phyloP scores from a whole-genome alignment of 2,888 invertebrate genomes.

The Cheilosia soror region DNA sequence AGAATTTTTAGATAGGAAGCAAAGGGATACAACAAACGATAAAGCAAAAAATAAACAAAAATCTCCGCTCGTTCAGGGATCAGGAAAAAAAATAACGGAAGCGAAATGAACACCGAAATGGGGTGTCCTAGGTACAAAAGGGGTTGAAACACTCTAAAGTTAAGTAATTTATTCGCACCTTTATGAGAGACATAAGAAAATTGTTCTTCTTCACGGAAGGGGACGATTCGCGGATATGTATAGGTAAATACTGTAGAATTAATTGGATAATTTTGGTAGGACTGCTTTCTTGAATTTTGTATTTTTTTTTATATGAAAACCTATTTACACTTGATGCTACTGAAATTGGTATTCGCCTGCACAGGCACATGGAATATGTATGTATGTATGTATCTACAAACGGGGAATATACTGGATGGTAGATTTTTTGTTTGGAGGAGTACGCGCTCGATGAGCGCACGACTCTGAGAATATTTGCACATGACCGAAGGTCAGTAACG shows the following conservation, averaged over 20 bases:
- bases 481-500: conserved; percentile 68
- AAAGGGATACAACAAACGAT: conserved; percentile 48
- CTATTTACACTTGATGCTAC: conserved; percentile 7
- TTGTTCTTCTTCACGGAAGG: not conserved
- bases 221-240: not conserved
- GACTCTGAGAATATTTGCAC: conserved; percentile 28
- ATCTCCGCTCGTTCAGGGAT: not conserved
- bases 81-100: not conserved
- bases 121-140: conserved; percentile 38
- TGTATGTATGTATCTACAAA: not conserved
- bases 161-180: conserved; percentile 66
- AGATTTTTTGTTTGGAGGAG: conserved; percentile 10
- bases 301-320: conserved; percentile 5
- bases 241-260: not conserved
- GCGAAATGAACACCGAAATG: conserved; percentile 20
- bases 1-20: conserved; percentile 12
- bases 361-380: not conserved
- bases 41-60: conserved; percentile 32
- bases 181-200: conserved; percentile 11
- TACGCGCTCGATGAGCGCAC: conserved; percentile 12
- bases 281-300: not conserved
- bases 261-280: not conserved
- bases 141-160: conserved; percentile 50
- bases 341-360: conserved; percentile 4
- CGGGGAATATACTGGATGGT: conserved; percentile 30